phyloP scores from a whole-genome alignment of 2,797 vertebrate species.

The Chloroceryle inda region DNA sequence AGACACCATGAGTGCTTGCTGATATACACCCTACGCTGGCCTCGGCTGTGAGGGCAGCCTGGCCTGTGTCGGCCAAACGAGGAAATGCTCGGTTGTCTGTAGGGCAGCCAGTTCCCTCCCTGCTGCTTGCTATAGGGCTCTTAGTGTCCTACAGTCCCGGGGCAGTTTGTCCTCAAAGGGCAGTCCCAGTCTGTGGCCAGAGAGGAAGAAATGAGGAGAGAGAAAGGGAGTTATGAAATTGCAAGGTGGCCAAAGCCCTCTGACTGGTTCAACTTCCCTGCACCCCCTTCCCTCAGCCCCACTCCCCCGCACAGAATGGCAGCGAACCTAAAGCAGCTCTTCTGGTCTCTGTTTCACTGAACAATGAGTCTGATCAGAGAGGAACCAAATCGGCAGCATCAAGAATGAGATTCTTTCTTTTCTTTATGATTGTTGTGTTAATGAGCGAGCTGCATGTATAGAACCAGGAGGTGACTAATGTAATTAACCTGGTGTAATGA shows the following conservation, averaged over 20 bases:
- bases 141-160: not conserved
- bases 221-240: not conserved
- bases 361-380: constrained; percentile 55
- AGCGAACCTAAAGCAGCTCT: constrained; percentile 5
- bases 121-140: not conserved
- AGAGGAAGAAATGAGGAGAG: not conserved
- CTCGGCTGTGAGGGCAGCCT: not conserved
- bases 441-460: constrained; percentile 64
- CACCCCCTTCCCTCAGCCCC: not conserved
- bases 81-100: not conserved
- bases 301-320: not conserved
- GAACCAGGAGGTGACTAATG: constrained; percentile 58
- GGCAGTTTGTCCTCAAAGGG: not conserved
- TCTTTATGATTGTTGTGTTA: constrained; percentile 56
- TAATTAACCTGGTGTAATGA: constrained; percentile 68
- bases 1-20: not conserved
- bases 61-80: not conserved
- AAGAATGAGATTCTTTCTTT: constrained; percentile 29
- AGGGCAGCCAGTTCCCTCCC: not conserved
- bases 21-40: not conserved
- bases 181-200: not conserved
- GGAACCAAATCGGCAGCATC: constrained; percentile 55
- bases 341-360: constrained; percentile 34
- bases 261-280: not conserved
- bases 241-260: not conserved